These are phyloP conservation scores for Drosophila mayri DNA, from an alignment of 1,140 invertebrate genomes.

Conservation along the genomic window DNA sequence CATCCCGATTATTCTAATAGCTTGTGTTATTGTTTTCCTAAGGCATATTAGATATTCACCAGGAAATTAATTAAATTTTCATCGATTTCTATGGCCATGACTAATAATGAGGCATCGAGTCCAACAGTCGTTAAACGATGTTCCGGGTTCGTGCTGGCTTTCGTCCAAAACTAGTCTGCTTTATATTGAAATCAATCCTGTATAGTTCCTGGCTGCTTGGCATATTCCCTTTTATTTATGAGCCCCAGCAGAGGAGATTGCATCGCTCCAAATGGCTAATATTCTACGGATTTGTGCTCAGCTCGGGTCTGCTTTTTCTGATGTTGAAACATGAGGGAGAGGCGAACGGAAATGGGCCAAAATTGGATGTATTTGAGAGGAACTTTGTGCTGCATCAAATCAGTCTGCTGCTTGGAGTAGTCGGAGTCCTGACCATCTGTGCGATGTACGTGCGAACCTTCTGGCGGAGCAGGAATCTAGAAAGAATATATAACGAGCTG, in stretches of 20 bases:
- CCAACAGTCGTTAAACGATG: slow-evolving; percentile 25
- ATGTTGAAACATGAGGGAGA: background rate
- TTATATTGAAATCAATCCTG: slow-evolving; percentile 27
- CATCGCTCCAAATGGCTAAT: slow-evolving; percentile 40
- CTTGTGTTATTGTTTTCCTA: background rate
- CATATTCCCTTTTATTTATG: slow-evolving; percentile 54
- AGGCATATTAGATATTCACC: background rate
- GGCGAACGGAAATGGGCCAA: background rate
- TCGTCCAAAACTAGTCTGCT: slow-evolving; percentile 30
- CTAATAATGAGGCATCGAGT: background rate
- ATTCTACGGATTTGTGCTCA: slow-evolving; percentile 42
- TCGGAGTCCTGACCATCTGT: slow-evolving; percentile 16
- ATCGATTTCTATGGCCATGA: background rate
- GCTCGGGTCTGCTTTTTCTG: slow-evolving; percentile 8
- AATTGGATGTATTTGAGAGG: slow-evolving; percentile 16
- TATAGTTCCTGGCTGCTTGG: slow-evolving; percentile 50
- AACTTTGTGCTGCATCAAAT: slow-evolving; percentile 23
- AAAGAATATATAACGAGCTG: slow-evolving; percentile 22
- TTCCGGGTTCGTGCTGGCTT: slow-evolving; percentile 34
- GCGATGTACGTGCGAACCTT: slow-evolving; percentile 13
- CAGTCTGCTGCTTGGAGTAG: background rate
- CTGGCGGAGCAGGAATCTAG: slow-evolving; percentile 15
- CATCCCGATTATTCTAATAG: background rate
- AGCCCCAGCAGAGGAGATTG: slow-evolving; percentile 8
- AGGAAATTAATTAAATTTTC: background rate